Evolutionary conservation across 2,113 vertebrate species (phyloP), one percentile per base, ranked within the genome.

Genomic region (Felis chaus): DNA sequence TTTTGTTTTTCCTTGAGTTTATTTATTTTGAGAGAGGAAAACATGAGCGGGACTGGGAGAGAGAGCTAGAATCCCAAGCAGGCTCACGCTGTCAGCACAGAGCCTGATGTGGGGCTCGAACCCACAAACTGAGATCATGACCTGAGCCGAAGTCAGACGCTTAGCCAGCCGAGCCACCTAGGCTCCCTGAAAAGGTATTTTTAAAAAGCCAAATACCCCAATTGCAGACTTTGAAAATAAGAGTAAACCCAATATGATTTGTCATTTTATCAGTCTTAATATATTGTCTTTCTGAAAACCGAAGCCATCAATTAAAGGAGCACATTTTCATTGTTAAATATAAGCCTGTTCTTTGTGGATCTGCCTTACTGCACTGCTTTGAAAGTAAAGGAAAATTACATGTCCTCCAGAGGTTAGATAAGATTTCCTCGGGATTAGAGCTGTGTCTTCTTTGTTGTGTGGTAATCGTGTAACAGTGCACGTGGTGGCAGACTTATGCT

Each of bases 221-320:
- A 50, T 85, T 78, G 57, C 33, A 76, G 94, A 69, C 66, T 95
- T 93, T 68, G 53, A 89, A 91, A 93, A 41, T 68, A 66, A 78
- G 79, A 76, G 18, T 66, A 94, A 83, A 82, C 9, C 31, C 39
- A 71, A 3, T 71, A 74, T 6, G 48, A 55, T 39, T 53, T 94
- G 36, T 96, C n/a, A 27, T 96, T 87, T 98, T 82, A 86, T 78
- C 27, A 78, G 27, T 61, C 23, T 92, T 86, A 94, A 50, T 48
- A 84, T 68, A 74, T 50, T 85, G 14, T 92, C 39, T 95, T n/a
- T 95, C 82, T 88, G 74, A 85, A 68, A 69, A 83, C 33, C 36
- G 81, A 71, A 84, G 55, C 31, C 19, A 65, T 73, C 36, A 87
- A 6, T 83, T 74, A 87, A 84, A 89, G 63, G 10, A 55, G 83